These are phyloP conservation scores for Dimorphilus gyrociliatus DNA, from an alignment of 2,888 invertebrate species.

Conservation along the genomic window DNA sequence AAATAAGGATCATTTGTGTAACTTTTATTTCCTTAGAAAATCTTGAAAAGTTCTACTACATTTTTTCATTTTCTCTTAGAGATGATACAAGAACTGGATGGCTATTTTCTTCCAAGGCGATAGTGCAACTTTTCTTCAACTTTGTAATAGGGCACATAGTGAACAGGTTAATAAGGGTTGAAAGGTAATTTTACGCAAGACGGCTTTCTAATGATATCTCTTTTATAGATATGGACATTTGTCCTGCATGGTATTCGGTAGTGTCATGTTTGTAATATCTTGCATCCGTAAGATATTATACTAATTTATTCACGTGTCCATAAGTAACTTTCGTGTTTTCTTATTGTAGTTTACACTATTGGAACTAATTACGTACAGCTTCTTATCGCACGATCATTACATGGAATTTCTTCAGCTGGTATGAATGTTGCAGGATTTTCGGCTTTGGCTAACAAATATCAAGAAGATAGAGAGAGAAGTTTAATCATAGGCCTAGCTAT, in stretches of 20 bases:
- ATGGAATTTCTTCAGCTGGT: constrained; percentile 63
- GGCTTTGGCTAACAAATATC: constrained; percentile 49
- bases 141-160: constrained; percentile 56
- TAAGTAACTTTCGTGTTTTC: no score
- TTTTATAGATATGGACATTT: no score
- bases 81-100: constrained; percentile 35
- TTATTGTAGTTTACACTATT: constrained; percentile 53
- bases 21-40: no score
- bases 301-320: no score
- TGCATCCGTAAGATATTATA: no score
- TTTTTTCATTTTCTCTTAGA: no score
- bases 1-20: no score
- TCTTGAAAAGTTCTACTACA: no score
- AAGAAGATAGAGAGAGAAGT: constrained; percentile 45
- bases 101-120: constrained; percentile 53
- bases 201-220: no score
- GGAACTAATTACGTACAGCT: constrained; percentile 53
- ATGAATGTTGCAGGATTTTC: constrained; percentile 56
- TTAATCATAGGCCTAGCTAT: constrained; percentile 63
- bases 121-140: constrained; percentile 60
- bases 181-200: not conserved
- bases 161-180: constrained; percentile 24
- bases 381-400: constrained; percentile 56
- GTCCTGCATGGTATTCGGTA: no score
- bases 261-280: no score